phyloP scores from a whole-genome alignment of 2,888 invertebrate species.

The Agrotis segetum region DNA sequence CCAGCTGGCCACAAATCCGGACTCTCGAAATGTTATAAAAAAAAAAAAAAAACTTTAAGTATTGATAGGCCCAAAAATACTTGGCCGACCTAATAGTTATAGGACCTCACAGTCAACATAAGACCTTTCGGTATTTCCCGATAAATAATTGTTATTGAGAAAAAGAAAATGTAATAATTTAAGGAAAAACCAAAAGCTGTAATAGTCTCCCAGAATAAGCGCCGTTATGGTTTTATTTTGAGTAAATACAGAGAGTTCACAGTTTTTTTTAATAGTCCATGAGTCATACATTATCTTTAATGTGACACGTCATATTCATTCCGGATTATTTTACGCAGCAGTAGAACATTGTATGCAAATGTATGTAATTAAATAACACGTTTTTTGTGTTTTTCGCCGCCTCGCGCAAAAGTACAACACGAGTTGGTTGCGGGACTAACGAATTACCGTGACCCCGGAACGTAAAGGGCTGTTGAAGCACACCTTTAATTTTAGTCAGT shows the following conservation, averaged over 20 bases:
- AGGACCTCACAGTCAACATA: neutral
- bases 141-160: neutral
- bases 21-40: neutral
- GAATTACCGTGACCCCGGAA: no score
- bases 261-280: constrained; percentile 5
- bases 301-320: constrained; percentile 26
- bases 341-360: constrained; percentile 6
- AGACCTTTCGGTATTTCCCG: neutral
- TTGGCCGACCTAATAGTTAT: neutral
- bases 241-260: neutral
- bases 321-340: constrained; percentile 29
- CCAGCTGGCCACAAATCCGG: neutral
- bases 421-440: neutral
- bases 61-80: neutral
- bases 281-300: constrained; percentile 28
- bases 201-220: neutral
- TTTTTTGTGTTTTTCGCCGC: constrained; percentile 17
- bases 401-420: constrained; percentile 1
- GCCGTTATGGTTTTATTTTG: neutral
- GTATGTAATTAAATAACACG: neutral
- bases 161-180: no score
- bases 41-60: no score
- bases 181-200: constrained; percentile 11
- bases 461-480: no score
- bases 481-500: no score